Evolutionary conservation across 2,113 vertebrate species (phyloP).

Genomic region (Axis porcinus): DNA sequence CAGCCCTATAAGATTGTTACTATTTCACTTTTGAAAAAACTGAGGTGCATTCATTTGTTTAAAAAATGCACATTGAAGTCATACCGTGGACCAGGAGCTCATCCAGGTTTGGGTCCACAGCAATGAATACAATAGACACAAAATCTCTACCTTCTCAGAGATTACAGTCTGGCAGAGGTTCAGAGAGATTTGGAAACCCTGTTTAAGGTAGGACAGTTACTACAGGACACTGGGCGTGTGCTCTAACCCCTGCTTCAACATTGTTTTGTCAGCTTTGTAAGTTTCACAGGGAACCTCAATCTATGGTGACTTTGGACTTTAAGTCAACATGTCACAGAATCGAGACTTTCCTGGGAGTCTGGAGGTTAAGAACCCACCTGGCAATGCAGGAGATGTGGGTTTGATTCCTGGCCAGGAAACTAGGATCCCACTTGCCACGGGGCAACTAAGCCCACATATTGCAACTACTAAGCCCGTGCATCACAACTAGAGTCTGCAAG

Average conservation of each 20-base stretch:
- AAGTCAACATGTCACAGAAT: background rate
- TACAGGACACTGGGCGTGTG: background rate
- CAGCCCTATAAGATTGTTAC: background rate
- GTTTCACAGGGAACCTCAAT: background rate
- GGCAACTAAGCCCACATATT: background rate
- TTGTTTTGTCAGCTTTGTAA: background rate
- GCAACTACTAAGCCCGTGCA: background rate
- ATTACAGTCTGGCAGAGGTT: background rate
- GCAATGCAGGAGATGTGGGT: background rate
- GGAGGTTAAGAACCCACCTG: background rate
- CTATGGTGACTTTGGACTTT: background rate
- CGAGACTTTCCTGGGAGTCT: background rate
- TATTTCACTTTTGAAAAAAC: background rate
- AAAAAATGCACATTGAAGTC: background rate
- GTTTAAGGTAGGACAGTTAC: background rate
- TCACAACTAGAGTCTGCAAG: background rate
- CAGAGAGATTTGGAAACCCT: background rate
- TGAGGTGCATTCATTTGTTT: background rate
- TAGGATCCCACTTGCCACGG: background rate
- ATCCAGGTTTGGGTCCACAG: background rate
- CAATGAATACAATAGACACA: background rate
- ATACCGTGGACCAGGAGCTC: background rate
- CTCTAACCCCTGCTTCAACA: background rate
- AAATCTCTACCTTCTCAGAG: background rate
- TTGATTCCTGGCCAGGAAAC: background rate